Evolutionary conservation across 2,113 vertebrate genomes (phyloP), one percentile per base, ranked within the genome.

Genomic region (Rhinoptilus africanus): DNA sequence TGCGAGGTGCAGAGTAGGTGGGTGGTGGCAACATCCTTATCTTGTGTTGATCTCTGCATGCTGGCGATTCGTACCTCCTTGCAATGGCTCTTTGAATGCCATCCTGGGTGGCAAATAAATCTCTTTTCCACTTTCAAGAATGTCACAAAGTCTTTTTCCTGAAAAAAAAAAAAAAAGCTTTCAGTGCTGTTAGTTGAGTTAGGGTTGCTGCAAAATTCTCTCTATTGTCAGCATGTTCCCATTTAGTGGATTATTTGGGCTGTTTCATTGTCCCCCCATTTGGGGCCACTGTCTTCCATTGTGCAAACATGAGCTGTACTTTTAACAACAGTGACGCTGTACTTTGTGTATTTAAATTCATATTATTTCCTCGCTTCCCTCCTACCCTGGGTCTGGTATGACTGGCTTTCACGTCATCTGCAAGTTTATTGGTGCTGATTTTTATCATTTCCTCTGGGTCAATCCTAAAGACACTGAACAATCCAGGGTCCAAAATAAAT

Each of bases 391-490:
- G 27, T 74, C 81, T 73, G 90, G 50, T 54, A 69, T 3, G 2
- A 47, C 57, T 43, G 85, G 69, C 82, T 96, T 94, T 47, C 72
- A 92, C 28, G 2, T 88, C 92, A 96, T 47, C 82, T 43, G 54
- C 41, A 74, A 77, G 79, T 95, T 93, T 83, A 93, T 85, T 21
- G 6, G 67, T 24, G 79, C 88, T 69, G 85, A 93, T 82, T 90
- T 91, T 92, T 87, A 96, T 93, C 63, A 86, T 94, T 94, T 96
- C 96, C 92, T 96, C 59, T 93, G 93, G 93, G 85, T 93, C 95
- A 95, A 32, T 93, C 67, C 68, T 77, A 56, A 94, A 95, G 85
- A 86, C 88, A 77, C 71, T 50, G 88, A 95, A 66, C 35, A 77
- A 92, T 41, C 47, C 67, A 77, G 18, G 78, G 60, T 92, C 90